Evolutionary conservation across 1,140 invertebrate genomes (phyloP).

Genomic region (Aphelinus certus): DNA sequence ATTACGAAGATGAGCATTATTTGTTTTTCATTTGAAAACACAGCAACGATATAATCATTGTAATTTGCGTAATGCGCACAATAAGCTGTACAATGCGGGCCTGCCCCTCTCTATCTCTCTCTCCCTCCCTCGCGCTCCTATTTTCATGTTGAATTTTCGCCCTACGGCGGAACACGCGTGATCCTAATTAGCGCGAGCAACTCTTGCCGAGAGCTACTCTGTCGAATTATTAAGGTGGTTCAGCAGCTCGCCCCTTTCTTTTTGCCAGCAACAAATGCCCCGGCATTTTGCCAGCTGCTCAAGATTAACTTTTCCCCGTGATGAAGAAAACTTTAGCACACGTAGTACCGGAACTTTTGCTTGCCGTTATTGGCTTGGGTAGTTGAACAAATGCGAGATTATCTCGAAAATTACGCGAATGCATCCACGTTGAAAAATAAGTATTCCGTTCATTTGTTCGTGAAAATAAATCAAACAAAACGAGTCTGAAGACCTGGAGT

Average conservation of each 20-base stretch:
- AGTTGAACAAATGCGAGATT: too few relatives aligned
- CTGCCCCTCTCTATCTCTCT: not conserved
- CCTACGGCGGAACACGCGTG: constrained; percentile 58
- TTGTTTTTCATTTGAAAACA: constrained; percentile 2
- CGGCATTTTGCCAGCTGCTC: constrained; percentile 11
- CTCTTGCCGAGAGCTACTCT: constrained; percentile 36
- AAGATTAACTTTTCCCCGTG: constrained; percentile 26
- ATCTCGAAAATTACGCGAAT: too few relatives aligned
- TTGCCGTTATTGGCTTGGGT: not conserved
- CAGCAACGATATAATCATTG: constrained; percentile 18
- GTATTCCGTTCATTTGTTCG: not conserved
- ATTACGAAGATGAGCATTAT: too few relatives aligned
- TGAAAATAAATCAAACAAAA: too few relatives aligned
- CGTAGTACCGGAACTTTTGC: not conserved
- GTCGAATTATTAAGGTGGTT: constrained; percentile 35
- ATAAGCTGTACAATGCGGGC: not conserved
- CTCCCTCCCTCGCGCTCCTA: constrained; percentile 33
- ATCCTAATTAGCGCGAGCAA: constrained; percentile 65
- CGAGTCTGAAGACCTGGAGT: too few relatives aligned
- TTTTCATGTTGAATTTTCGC: constrained; percentile 34
- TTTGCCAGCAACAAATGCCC: constrained; percentile 52
- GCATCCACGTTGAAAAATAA: not conserved
- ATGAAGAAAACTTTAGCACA: constrained; percentile 7
- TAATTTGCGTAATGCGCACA: constrained; percentile 12
- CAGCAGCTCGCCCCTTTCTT: constrained; percentile 48